A percentile compares a stretch with the other conserved stretches of the same genome.
Evolutionary conservation across 2,113 vertebrate species (phyloP).

Genomic region (Pimephales promelas): DNA sequence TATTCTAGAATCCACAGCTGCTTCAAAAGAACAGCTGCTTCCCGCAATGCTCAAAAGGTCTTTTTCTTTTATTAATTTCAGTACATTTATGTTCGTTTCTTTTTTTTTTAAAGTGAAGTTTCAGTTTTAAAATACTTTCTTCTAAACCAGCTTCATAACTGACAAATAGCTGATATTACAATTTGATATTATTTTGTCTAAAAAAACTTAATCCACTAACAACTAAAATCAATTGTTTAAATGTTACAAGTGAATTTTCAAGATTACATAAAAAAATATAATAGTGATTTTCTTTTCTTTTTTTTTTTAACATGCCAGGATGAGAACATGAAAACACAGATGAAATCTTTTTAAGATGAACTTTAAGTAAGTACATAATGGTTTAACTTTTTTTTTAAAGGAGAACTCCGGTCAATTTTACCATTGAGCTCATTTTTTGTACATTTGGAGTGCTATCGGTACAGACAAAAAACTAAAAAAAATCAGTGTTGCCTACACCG

Average conservation of each 20-base stretch:
- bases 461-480: no score
- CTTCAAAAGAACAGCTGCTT: constrained; percentile 21
- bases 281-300: not conserved
- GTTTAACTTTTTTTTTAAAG: no score
- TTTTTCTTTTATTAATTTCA: not conserved
- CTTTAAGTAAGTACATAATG: not conserved
- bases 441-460: no score
- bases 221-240: not conserved
- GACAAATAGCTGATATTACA: not conserved
- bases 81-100: not conserved
- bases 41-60: not conserved
- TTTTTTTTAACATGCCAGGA: no score
- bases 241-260: not conserved
- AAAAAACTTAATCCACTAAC: not conserved
- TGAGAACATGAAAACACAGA: no score
- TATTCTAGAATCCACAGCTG: constrained; percentile 21
- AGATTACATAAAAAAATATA: not conserved
- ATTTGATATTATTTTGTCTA: not conserved
- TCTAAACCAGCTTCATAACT: not conserved
- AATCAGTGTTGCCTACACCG: no score
- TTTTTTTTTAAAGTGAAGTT: not conserved
- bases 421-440: no score
- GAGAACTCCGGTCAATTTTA: no score
- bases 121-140: not conserved
- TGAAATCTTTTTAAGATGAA: not conserved